phyloP scores from a whole-genome alignment of 2,113 vertebrate species.

The Alligator mississippiensis region DNA sequence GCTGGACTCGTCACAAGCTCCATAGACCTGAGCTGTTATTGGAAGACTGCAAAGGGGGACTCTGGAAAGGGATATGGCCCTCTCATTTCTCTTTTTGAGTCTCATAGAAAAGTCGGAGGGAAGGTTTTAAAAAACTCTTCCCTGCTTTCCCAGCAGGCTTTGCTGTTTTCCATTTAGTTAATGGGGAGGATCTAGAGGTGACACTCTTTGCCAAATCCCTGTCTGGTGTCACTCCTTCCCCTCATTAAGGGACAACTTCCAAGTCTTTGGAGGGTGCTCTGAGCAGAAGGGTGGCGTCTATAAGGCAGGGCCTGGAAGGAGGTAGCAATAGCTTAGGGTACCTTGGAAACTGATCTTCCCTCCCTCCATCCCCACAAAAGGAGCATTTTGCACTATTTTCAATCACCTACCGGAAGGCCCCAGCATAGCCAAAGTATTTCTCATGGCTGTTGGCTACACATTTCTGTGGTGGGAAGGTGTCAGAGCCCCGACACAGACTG shows the following conservation, averaged over 20 bases:
- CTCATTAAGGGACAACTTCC: background rate
- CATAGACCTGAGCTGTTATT: background rate
- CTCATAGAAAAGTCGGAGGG: background rate
- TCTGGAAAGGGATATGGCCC: background rate
- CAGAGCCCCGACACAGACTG: constrained; percentile 77
- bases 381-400: background rate
- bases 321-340: too few relatives aligned
- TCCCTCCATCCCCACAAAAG: fast-evolving
- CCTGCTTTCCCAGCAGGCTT: too few relatives aligned
- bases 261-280: background rate
- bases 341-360: background rate
- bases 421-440: constrained; percentile 85
- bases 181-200: background rate
- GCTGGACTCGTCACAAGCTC: background rate
- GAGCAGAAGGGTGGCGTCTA: background rate
- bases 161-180: background rate
- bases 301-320: background rate
- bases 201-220: background rate
- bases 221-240: background rate
- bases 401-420: constrained; percentile 84
- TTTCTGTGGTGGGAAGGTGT: constrained; percentile 44
- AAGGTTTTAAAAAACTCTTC: background rate
- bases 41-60: fast-evolving
- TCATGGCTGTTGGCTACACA: constrained; percentile 83
- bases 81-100: background rate